These are phyloP conservation scores for Gallinago paraguaiae DNA, from an alignment of 2,113 vertebrate genomes.

Conservation along the genomic window DNA sequence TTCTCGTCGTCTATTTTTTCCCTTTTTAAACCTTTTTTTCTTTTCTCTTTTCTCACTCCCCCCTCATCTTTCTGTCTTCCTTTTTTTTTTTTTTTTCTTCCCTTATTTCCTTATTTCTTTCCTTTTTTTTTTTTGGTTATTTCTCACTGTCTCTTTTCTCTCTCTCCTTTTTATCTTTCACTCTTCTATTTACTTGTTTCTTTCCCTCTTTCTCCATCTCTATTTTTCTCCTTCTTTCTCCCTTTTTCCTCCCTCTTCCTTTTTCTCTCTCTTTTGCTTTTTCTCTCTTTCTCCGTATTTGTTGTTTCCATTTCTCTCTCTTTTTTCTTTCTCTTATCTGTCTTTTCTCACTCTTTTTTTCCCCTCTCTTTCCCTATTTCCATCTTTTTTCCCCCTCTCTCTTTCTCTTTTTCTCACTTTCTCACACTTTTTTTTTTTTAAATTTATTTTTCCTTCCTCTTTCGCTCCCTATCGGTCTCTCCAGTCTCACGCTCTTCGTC, in stretches of 20 bases:
- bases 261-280: neutral
- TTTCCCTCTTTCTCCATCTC: neutral
- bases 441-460: too few species aligned
- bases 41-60: too few species aligned
- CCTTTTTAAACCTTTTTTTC: too few species aligned
- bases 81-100: too few species aligned
- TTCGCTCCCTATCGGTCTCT: neutral
- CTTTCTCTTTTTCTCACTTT: neutral
- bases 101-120: too few species aligned
- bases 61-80: too few species aligned
- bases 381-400: neutral
- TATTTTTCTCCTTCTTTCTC: neutral
- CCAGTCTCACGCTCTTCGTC: neutral
- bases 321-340: too few species aligned
- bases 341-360: neutral
- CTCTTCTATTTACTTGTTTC: neutral
- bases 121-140: fast-evolving
- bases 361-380: neutral
- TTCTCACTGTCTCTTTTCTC: fast-evolving
- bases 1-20: neutral
- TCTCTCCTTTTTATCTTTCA: neutral
- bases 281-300: neutral
- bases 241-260: too few species aligned
- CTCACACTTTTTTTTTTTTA: too few species aligned
- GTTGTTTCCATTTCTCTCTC: neutral